A percentile compares a stretch with the other conserved stretches of the same genome.
phyloP scores from a whole-genome alignment of 2,113 vertebrate genomes.

The Syngnathoides biaculeatus region DNA sequence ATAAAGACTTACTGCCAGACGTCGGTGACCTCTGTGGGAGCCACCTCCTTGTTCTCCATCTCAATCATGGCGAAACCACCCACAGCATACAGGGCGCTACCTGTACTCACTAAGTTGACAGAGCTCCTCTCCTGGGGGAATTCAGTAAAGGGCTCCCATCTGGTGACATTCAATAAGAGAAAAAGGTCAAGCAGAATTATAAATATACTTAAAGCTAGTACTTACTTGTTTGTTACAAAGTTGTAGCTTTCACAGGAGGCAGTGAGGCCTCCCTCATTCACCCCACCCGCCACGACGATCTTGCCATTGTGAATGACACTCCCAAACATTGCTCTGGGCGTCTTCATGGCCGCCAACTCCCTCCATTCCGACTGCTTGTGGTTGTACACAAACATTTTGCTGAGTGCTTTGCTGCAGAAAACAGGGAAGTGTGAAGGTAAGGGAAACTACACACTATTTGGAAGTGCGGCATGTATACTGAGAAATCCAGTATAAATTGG shows the following conservation, averaged over 20 bases:
- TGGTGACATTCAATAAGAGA: constrained; percentile 46
- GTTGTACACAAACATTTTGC: constrained; percentile 89
- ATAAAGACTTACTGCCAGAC: constrained; percentile 94
- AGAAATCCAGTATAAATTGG: too few relatives aligned
- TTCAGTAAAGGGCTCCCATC: constrained; percentile 89
- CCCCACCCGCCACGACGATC: constrained; percentile 86
- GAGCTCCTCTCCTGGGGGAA: constrained; percentile 98
- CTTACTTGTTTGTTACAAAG: constrained; percentile 86
- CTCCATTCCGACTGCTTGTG: constrained; percentile 96
- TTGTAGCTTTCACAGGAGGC: constrained; percentile 85
- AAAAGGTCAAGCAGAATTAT: constrained; percentile 11
- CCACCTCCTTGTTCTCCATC: constrained; percentile 87
- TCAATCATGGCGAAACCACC: constrained; percentile 95
- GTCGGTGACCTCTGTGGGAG: constrained; percentile 91
- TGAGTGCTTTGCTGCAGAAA: constrained; percentile 86
- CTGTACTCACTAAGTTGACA: constrained; percentile 82
- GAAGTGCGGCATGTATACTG: too few relatives aligned
- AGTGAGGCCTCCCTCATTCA: constrained; percentile 92
- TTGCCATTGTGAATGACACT: constrained; percentile 84
- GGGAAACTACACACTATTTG: too few relatives aligned
- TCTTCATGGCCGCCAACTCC: constrained; percentile 92
- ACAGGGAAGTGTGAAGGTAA: not conserved
- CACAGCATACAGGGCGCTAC: constrained; percentile 85
- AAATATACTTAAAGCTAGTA: not conserved
- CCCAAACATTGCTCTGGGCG: constrained; percentile 93